phyloP scores from a whole-genome alignment of 2,888 invertebrate species.

The Hyposoter didymator region DNA sequence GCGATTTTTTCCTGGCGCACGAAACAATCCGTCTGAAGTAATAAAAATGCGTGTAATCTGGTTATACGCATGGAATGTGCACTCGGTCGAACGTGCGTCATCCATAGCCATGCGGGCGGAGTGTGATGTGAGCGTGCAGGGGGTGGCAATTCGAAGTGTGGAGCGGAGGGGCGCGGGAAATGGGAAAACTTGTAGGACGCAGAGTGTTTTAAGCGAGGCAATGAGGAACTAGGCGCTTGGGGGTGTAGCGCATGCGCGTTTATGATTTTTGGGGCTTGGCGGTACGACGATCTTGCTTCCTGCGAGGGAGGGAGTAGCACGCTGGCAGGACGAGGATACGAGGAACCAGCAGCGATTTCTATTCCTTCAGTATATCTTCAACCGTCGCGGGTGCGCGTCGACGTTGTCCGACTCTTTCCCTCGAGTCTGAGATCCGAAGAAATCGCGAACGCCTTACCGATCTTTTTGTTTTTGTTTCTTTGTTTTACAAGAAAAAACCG shows the following conservation, averaged over 20 bases:
- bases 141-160: not conserved
- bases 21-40: not conserved
- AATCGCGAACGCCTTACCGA: not conserved
- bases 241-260: slow-evolving; percentile 2
- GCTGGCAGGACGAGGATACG: slow-evolving; percentile 9
- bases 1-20: not conserved
- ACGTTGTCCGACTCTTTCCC: not conserved
- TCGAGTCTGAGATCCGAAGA: not conserved
- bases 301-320: slow-evolving; percentile 6
- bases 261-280: not conserved
- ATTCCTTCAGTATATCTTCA: not conserved
- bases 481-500: not conserved
- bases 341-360: not conserved
- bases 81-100: not conserved
- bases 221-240: not conserved
- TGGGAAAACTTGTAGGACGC: not conserved
- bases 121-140: not conserved
- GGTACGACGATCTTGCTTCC: not conserved
- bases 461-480: not conserved
- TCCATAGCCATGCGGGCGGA: not conserved
- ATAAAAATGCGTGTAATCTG: slow-evolving; percentile 3
- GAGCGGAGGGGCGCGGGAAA: not conserved
- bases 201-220: not conserved
- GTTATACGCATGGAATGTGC: not conserved
- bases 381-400: not conserved